A percentile compares a stretch with the other conserved stretches of the same genome.
Conservation (phyloP, 2,113 vertebrate species). For the Rhizomys pruinosus region DNA sequence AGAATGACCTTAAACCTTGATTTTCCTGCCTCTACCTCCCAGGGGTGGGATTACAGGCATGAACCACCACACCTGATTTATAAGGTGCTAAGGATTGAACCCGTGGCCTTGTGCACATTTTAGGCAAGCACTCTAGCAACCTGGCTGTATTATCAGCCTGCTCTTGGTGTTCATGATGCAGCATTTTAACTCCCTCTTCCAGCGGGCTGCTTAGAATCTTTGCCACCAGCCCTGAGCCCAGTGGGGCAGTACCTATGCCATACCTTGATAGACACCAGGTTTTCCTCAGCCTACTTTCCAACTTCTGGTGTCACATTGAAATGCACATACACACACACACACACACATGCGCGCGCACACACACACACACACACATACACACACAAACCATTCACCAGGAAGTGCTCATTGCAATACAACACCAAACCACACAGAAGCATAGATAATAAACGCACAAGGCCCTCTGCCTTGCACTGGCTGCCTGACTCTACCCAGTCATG, state of each 20-base stretch:
- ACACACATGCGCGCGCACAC: neutral
- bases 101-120: too few relatives aligned
- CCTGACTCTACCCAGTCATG: neutral
- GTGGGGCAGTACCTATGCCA: neutral
- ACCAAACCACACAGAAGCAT: neutral
- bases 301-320: neutral
- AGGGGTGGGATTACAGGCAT: neutral
- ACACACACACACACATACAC: neutral
- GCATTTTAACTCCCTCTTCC: neutral
- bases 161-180: neutral
- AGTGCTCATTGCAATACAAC: neutral
- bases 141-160: neutral
- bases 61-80: neutral
- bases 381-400: neutral
- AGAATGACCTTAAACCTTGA: too few relatives aligned
- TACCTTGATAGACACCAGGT: neutral
- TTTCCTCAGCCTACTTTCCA: neutral
- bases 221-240: neutral
- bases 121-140: neutral
- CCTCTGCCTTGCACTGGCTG: fast-evolving
- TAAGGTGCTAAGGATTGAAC: neutral
- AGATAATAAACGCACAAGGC: neutral
- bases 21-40: neutral
- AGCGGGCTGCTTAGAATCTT: neutral
- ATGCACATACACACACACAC: neutral